These are phyloP conservation scores for Urocyon cinereoargenteus DNA, from an alignment of 2,797 vertebrate species.

Conservation along the genomic window DNA sequence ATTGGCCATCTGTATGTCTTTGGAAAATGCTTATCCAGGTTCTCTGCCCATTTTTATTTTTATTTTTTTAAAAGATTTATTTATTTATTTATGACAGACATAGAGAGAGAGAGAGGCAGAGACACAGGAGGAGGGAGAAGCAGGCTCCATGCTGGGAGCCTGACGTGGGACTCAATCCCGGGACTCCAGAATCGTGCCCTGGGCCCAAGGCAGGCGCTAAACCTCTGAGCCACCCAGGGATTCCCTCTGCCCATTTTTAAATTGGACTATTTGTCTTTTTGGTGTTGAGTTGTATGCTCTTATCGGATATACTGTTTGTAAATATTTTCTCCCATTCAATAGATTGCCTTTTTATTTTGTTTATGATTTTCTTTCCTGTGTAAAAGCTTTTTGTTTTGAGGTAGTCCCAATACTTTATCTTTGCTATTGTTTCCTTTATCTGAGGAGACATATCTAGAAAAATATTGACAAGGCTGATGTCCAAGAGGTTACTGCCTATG, in stretches of 20 bases:
- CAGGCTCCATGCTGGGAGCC: no score
- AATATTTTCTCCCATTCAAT: neutral
- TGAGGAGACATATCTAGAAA: neutral
- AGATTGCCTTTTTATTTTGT: neutral
- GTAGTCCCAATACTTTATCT: neutral
- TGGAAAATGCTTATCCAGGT: neutral
- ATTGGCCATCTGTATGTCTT: neutral
- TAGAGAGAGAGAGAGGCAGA: no score
- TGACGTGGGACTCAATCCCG: no score
- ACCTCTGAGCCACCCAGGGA: no score
- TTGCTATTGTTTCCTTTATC: neutral
- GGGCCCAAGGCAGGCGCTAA: no score
- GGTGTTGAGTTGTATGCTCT: neutral
- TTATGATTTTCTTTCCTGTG: neutral
- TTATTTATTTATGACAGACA: no score
- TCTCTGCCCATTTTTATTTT: neutral
- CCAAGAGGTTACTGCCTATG: neutral
- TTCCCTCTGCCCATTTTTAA: neutral
- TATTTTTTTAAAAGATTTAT: no score
- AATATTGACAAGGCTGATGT: neutral
- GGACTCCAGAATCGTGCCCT: no score
- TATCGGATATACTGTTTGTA: neutral
- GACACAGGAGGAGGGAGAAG: no score
- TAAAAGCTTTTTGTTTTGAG: neutral
- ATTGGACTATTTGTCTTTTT: neutral